Evolutionary conservation across 2,797 vertebrate genomes (phyloP).

Genomic region (Aphelocoma californica): DNA sequence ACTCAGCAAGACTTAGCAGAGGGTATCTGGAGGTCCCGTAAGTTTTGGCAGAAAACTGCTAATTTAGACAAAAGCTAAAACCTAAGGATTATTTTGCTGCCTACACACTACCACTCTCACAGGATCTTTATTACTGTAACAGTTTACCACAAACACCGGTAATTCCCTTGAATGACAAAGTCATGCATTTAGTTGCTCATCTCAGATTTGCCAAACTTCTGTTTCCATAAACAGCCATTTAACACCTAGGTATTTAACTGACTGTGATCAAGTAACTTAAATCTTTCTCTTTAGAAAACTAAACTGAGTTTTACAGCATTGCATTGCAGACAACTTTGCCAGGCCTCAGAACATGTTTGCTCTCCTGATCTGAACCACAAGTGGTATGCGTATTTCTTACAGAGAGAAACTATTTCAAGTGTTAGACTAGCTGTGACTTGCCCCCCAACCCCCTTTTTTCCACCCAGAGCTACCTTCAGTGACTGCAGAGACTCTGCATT

Average conservation of each 20-base stretch:
- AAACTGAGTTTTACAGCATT: neutral
- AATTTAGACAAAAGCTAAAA: neutral
- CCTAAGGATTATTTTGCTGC: neutral
- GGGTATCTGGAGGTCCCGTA: neutral
- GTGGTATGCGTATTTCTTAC: neutral
- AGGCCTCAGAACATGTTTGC: neutral
- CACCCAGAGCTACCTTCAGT: constrained; percentile 83
- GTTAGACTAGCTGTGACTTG: neutral
- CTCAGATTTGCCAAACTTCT: neutral
- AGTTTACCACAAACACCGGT: neutral
- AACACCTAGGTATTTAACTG: neutral
- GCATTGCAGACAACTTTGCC: neutral
- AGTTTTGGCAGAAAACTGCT: neutral
- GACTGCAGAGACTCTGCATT: constrained; percentile 92
- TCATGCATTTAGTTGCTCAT: neutral
- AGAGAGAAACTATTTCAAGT: neutral
- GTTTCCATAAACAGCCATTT: neutral
- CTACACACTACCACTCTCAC: neutral
- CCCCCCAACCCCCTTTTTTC: neutral
- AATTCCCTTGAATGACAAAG: neutral
- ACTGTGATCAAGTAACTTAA: neutral
- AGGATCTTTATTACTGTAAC: neutral
- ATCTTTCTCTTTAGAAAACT: neutral
- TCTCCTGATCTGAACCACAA: neutral
- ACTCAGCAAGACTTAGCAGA: neutral